Base-by-base conservation (phyloP, 2,797 vertebrate genomes). In the Malacoctenus gilli region DNA sequence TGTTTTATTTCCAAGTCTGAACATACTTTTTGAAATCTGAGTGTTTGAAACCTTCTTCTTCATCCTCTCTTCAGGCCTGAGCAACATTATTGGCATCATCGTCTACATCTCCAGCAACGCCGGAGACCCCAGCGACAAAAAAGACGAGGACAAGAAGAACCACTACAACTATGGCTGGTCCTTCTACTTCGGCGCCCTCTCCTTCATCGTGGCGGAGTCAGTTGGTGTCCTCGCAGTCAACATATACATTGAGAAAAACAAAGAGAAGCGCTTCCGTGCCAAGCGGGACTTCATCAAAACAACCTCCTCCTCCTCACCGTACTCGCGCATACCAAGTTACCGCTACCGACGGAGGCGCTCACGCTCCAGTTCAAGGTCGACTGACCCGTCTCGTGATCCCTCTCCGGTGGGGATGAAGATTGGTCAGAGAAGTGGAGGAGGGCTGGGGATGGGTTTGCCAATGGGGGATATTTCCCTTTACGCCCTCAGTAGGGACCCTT, bases 61-160 rank as follows among this genome's bases (percentile, higher is more conserved):
- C 13, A 0, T 28, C 39, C 10, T 43, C 6, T 62, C 31, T 13
- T 67, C 61, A 98, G 96, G 96, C 59, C 87, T 99, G 68, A 98
- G 96, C 82, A 99, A 99, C 89, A 98, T 99, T 87, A 98, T 99
- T 2, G 96, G 96, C 66, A 99, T 99, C 85, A 98, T 98, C 4
- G 95, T 99, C 64, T 99, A 96, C 89, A 99, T 99, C 78, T 99
- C 96, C 30, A 98, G 96, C 88, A 99, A 99, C 10, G 90, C 94
- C 0, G 96, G 95, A 0, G 96, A 99, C 76, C 96, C 96, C 6
- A 94, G 95, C 2, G 95, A 98, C 89, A 97, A 98, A 77, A 92
- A 96, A 32, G 95, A 95, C 0, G 95, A 97, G 59, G 95, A 98
- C 89, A 98, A 96, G 79, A 99, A 97, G 80, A 95, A 88, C 87